Base-by-base conservation (phyloP, 2,797 vertebrate species). In the Cryptoprocta ferox region DNA sequence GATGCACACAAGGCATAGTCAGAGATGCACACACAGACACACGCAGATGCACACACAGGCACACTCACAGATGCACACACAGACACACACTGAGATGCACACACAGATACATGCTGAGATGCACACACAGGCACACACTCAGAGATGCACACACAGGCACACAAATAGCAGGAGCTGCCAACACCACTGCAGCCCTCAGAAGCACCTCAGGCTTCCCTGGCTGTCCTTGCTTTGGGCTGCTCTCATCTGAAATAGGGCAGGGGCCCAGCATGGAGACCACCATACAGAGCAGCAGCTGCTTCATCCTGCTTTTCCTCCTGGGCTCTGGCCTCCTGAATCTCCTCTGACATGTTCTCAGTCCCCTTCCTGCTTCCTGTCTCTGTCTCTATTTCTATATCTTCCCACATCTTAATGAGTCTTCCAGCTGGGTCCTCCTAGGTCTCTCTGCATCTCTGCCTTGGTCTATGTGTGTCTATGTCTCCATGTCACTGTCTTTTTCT, bases 361-460 rank as follows among this genome's bases (percentile, higher is more conserved):
- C 53, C 79, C 35, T 5, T 28, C 24, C 15, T 61, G 30, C 79
- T 83, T 73, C 37, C 89, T 3, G 30, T 56, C 68, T 91, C 61
- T 63, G 42, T 83, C 91, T 84, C 70, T 71, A 12, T 80, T 86
- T 87, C 66, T 63, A 19, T 90, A 32, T 89, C 83, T 85, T 79
- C 45, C 39, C 70, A 30, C 39, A 92, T 95, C 87, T 93, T 94
- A 92, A 90, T 32, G 79, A 65, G 19, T 24, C 48, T 91, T 84
- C 50, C 2, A 0, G 71, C 83, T 48, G 37, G 2, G 19, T 70
- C 81, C 85, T 75, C 63, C 85, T 11, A 9, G 37, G 50, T 76
- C 70, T 94, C 78, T 61, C 82, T 61, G 45, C 12, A 28, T 65
- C n/a, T 80, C 85, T 81, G 14, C 59, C 48, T 76, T 79, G 28